Percentiles rank a stretch among this genome's conserved stretches.
phyloP scores from a whole-genome alignment of 2,888 invertebrate genomes.

The Calliphora vomitoria region DNA sequence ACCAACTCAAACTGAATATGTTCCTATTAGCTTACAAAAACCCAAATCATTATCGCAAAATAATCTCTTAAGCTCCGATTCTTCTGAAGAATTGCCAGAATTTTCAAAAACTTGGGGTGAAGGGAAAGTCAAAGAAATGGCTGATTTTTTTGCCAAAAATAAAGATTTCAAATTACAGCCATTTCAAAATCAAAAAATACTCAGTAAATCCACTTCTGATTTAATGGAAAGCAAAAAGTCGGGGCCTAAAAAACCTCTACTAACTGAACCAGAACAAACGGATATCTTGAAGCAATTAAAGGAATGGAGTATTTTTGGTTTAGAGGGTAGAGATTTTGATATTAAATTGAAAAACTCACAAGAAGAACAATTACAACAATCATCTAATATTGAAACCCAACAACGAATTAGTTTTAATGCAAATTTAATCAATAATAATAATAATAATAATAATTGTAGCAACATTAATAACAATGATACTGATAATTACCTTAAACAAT shows the following conservation, averaged over 20 bases:
- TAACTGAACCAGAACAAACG: conserved; percentile 80
- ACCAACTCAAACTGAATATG: conserved; percentile 52
- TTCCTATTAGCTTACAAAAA: conserved; percentile 57
- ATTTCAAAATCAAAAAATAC: conserved; percentile 45
- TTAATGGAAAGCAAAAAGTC: conserved; percentile 66
- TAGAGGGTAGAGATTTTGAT: conserved; percentile 80
- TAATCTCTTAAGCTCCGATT: conserved; percentile 54
- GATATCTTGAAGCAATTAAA: conserved; percentile 82
- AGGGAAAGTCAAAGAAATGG: conserved; percentile 89
- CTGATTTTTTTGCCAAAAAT: conserved; percentile 87
- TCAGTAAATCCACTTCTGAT: conserved; percentile 80
- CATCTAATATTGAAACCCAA: conserved; percentile 68
- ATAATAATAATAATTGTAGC: conserved; percentile 62
- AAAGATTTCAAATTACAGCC: conserved; percentile 84
- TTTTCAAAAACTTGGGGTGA: conserved; percentile 85
- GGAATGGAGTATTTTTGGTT: conserved; percentile 84
- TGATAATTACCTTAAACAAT: conserved; percentile 54
- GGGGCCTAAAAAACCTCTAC: conserved; percentile 66
- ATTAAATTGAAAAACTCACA: conserved; percentile 69
- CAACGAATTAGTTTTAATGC: conserved; percentile 75
- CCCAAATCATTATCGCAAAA: conserved; percentile 70
- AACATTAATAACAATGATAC: conserved; percentile 53
- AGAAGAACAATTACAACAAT: conserved; percentile 39
- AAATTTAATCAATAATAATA: conserved; percentile 53
- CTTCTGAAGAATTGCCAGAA: conserved; percentile 45